Base-by-base conservation (phyloP, 2,888 invertebrate species). In the Cataglyphis albicans region DNA sequence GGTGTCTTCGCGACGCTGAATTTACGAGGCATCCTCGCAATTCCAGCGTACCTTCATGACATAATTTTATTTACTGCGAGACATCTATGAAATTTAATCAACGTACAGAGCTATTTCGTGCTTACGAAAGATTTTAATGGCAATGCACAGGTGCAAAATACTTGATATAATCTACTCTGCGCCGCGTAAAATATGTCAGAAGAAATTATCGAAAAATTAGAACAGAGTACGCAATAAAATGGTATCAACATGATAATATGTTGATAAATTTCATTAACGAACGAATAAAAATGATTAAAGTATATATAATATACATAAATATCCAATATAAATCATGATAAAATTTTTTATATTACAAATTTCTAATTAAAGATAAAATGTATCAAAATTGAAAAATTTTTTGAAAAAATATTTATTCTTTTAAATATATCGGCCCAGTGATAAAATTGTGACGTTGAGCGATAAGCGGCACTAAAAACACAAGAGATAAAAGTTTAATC, bases 21-120 rank as follows among this genome's bases (percentile, higher is more conserved):
- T 88, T 88, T 86, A 88, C 80, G 82, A 80, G 84, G 55, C 18
- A 38, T 68, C n/a, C 55, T 38, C 38, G 64, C 52, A 38, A 72
- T 85, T 65, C 68, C 76, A 52, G 59, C 44, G 63, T 78, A 12
- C 52, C 64, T 29, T 10, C 55, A 32, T 44, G 57, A 44, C 57
- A 70, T 78, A 57, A 78, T 78, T 78, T 70, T 78, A 78, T 78
- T 78, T 78, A 70, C 70, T 59, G 7, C 70, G 41, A 68, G 68
- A 78, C 57, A 57, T 57, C 78, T 70, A 41, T 70, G 70, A 78
- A 78, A 70, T 78, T 78, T 78, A 78, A 78, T 78, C 78, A 78
- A 70, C 70, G 78, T 70, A 44, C 78, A 29, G 41, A 70, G 76
- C 57, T 57, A 68, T 78, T 78, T 10, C 41, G 18, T 41, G 41